Evolutionary conservation across 2,888 invertebrate genomes (phyloP), one percentile per base, ranked within the genome.

Genomic region (Arrhopalites spinosus): DNA sequence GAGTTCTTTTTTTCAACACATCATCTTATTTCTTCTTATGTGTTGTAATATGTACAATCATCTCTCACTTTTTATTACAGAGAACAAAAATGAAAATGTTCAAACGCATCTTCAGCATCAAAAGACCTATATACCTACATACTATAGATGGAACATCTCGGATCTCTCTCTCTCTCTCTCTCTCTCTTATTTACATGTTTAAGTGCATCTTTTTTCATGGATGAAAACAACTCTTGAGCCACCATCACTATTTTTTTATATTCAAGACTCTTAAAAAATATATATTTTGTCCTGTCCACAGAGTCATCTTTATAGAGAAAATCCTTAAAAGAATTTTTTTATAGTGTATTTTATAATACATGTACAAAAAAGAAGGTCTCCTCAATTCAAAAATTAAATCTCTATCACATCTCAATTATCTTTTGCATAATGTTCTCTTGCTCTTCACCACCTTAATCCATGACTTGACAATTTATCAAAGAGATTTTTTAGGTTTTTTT

Each of bases 41-140:
- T 36, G 36, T 36, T 36, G 36, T 36, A 36, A 36, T 36, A 36
- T 36, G 36, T 36, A 36, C 5, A 36, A 11, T 36, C 36, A 36
- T 36, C 3, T 11, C 3, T 36, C 36, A 7, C 3, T 5, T 8
- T 20, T 17, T 53, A 53, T 17, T 8, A 20, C 7, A 17, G 53
- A 53, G 23, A 17, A 15, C 5, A 15, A 53, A 53, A 20, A 17
- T 8, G 8, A 53, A 20, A 20, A 17, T 53, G 7, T 8, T 53
- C 8, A 17, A 53, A 53, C 5, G 17, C 53, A 17, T 20, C 53
- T 20, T 5, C 61, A 11, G 20, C 61, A 63, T 29, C 64, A 8
- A 30, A 29, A 64, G 64, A 64, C 64, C 64, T 64, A 64, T 36
- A 64, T 36, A 64, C 64, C 36, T 64, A 64, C 64, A 64, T 63